Evolutionary conservation across 2,113 vertebrate species (phyloP).

Genomic region (Aviceda subcristata): DNA sequence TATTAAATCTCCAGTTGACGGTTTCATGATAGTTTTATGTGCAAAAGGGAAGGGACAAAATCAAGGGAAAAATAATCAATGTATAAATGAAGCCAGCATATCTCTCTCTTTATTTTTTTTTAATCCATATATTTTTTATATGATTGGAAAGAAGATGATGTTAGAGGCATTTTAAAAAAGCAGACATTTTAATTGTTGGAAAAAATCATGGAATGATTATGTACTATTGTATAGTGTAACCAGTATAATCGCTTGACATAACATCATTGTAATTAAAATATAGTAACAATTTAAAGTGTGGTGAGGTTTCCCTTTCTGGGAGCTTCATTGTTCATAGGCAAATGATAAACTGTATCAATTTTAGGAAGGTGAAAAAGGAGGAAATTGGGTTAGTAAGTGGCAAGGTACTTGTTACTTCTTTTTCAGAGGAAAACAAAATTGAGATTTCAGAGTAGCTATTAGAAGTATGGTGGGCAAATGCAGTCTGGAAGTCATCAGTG

Average conservation of each 20-base stretch:
- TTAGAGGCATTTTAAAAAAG: neutral
- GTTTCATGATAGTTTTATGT: neutral
- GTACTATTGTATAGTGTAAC: neutral
- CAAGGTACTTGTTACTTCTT: neutral
- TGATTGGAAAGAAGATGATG: neutral
- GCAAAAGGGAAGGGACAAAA: neutral
- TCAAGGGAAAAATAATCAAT: neutral
- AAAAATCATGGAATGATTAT: neutral
- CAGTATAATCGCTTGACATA: neutral
- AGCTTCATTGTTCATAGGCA: neutral
- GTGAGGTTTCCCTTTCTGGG: neutral
- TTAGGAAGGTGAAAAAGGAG: neutral
- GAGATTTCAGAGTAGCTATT: neutral
- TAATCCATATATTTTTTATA: accelerated
- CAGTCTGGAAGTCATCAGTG: neutral
- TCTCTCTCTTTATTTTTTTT: neutral
- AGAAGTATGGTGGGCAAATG: neutral
- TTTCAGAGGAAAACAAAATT: neutral
- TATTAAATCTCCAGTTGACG: neutral
- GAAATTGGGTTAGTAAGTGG: neutral
- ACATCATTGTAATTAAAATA: neutral
- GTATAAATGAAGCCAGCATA: neutral
- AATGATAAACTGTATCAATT: neutral
- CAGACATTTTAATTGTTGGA: neutral
- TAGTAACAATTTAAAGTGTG: neutral